phyloP scores from a whole-genome alignment of 2,113 vertebrate genomes.

The Piprites chloris region DNA sequence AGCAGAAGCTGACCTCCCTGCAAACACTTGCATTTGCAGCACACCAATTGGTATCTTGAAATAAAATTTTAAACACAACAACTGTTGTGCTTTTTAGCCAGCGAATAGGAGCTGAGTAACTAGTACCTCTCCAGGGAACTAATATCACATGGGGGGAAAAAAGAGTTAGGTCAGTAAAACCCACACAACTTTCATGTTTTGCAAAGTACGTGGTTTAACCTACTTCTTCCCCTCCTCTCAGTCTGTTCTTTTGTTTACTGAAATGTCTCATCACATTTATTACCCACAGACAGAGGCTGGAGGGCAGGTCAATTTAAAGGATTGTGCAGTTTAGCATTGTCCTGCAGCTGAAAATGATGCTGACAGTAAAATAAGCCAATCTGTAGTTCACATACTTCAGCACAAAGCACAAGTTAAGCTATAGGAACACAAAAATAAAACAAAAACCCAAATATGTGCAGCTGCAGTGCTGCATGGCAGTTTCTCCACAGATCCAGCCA shows the following conservation, averaged over 20 bases:
- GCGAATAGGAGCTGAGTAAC: not conserved
- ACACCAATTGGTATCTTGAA: not conserved
- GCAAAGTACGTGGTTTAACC: not conserved
- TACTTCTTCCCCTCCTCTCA: not conserved
- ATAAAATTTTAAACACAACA: not conserved
- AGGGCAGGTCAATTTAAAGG: conserved; percentile 30
- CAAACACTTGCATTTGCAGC: not conserved
- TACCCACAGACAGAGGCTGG: not conserved
- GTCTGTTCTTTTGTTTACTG: not conserved
- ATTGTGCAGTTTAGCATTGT: not conserved
- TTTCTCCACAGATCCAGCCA: not conserved
- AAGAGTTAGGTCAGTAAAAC: not conserved
- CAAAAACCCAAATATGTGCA: not conserved
- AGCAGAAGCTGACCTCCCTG: not conserved
- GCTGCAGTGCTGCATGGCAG: not conserved
- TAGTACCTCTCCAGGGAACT: not conserved
- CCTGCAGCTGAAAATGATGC: not conserved
- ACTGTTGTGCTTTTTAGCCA: not conserved
- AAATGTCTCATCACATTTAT: not conserved
- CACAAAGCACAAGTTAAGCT: not conserved
- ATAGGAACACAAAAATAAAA: not conserved
- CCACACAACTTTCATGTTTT: not conserved
- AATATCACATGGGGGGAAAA: not conserved
- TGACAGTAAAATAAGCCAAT: not conserved
- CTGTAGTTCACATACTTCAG: not conserved